Conservation (phyloP, 64 coral and sea anemone species). For the Stylophora pistillata region DNA sequence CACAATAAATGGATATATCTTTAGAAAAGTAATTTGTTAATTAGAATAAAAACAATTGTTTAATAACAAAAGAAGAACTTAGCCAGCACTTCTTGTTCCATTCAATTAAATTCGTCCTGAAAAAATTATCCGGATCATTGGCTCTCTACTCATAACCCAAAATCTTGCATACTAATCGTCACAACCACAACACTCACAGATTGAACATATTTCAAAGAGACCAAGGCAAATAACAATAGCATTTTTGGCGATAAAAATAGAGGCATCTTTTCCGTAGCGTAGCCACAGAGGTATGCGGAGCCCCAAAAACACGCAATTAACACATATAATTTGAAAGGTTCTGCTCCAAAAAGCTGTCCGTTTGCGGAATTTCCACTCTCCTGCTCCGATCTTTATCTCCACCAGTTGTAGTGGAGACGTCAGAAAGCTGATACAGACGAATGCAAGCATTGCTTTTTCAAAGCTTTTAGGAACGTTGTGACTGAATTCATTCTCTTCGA, state of each 20-base stretch:
- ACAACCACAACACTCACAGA: background rate
- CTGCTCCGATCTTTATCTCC: constrained; percentile 8
- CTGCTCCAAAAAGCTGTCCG: background rate
- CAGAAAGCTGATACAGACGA: constrained; percentile 55
- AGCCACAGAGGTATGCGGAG: background rate
- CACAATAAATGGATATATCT: too few relatives aligned
- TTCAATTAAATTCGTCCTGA: too few relatives aligned
- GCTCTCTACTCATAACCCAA: too few relatives aligned
- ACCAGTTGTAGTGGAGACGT: constrained; percentile 11
- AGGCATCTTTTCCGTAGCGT: background rate
- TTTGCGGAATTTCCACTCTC: background rate
- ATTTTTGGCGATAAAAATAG: background rate
- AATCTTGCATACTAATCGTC: background rate
- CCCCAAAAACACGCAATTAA: constrained; percentile 10
- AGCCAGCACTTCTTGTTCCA: too few relatives aligned
- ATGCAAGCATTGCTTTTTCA: constrained; percentile 21
- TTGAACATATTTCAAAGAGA: background rate
- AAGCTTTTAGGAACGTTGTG: constrained; percentile 4
- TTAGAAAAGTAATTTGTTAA: too few relatives aligned
- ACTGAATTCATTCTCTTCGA: constrained; percentile 28
- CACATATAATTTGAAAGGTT: background rate
- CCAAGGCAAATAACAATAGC: background rate
- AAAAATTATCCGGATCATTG: too few relatives aligned
- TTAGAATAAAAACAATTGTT: too few relatives aligned
- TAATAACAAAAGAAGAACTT: too few relatives aligned